Conservation (phyloP, 2,113 vertebrate species). For the Fukomys damarensis region DNA sequence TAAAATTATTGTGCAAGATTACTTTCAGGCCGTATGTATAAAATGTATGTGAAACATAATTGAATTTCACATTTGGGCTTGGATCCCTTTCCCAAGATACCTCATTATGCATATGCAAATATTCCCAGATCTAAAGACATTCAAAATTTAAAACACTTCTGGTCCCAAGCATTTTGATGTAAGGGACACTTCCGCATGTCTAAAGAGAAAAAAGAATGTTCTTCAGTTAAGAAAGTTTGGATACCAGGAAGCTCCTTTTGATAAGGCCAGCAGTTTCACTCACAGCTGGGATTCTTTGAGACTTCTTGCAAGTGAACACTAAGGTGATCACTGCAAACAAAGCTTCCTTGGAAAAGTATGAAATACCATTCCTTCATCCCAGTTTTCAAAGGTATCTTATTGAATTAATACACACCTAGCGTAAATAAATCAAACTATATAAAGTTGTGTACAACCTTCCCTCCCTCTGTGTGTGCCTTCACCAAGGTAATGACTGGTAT, state of each 20-base stretch:
- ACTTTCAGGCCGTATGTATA: neutral
- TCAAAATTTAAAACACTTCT: neutral
- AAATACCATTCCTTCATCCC: neutral
- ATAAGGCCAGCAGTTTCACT: neutral
- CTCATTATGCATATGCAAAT: neutral
- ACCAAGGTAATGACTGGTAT: neutral
- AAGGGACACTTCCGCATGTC: neutral
- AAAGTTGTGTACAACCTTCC: neutral
- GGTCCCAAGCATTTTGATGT: neutral
- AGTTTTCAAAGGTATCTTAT: neutral
- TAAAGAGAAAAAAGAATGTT: neutral
- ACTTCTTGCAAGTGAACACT: neutral
- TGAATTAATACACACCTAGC: neutral
- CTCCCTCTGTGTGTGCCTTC: neutral
- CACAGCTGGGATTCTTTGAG: neutral
- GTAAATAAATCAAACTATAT: neutral
- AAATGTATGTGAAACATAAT: neutral
- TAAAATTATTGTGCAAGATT: neutral
- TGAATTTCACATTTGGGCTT: neutral
- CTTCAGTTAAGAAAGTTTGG: neutral
- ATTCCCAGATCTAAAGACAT: neutral
- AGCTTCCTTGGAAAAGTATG: neutral
- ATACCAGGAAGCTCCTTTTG: neutral
- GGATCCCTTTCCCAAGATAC: neutral
- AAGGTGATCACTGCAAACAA: neutral